phyloP scores from a whole-genome alignment of 35 echinoderm and acorn worm genomes.

The Stichopus chloronotus region DNA sequence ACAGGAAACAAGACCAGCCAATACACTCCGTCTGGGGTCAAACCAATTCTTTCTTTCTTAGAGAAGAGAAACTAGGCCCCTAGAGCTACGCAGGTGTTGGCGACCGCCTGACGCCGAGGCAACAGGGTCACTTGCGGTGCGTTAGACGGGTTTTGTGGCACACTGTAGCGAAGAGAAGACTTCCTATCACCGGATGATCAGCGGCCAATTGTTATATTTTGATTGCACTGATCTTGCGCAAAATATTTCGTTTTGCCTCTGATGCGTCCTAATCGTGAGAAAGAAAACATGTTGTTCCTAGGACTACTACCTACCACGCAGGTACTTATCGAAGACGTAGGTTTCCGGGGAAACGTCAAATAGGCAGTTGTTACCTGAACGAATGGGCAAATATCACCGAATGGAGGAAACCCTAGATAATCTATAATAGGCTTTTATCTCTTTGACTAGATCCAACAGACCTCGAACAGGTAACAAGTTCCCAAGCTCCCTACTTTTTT shows the following conservation, averaged over 20 bases:
- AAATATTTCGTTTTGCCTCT: constrained; percentile 47
- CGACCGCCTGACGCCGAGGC: constrained; percentile 1
- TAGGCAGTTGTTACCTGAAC: not conserved
- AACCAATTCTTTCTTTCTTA: constrained; percentile 1
- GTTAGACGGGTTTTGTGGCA: constrained; percentile 11
- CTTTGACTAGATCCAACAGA: not conserved
- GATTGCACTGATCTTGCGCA: constrained; percentile 51
- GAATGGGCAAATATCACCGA: constrained; percentile 9
- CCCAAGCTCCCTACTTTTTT: not conserved
- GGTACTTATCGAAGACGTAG: constrained; percentile 32
- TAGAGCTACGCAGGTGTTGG: constrained; percentile 43
- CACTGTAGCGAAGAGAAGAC: not conserved
- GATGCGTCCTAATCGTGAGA: constrained; percentile 22
- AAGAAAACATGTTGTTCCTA: constrained; percentile 56
- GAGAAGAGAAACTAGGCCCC: not conserved
- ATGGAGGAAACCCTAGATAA: constrained; percentile 22
- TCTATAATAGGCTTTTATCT: constrained; percentile 21
- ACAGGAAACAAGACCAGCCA: constrained; percentile 6
- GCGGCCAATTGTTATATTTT: constrained; percentile 41
- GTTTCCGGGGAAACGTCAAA: constrained; percentile 41
- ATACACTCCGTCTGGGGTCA: constrained; percentile 43
- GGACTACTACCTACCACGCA: constrained; percentile 36
- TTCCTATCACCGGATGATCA: constrained; percentile 35
- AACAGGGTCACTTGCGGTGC: constrained; percentile 27
- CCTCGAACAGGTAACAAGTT: constrained; percentile 20